Base-by-base conservation (phyloP, 1,140 invertebrate genomes). In the Drosophila asahinai region DNA sequence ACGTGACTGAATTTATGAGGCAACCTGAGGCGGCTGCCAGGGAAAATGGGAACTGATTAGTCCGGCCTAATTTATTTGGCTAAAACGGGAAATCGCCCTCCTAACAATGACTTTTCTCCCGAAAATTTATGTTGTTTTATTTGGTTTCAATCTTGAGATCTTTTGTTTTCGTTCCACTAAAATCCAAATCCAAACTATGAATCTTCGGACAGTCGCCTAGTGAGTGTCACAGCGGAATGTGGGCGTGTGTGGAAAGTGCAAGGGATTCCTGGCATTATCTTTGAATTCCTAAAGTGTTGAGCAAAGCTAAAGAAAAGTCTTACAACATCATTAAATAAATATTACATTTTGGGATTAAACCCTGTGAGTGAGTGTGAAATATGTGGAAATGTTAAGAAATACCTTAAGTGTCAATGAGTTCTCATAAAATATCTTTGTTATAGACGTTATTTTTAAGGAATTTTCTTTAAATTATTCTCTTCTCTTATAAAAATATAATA, bases 1-100 rank as follows among this genome's bases (percentile, higher is more conserved):
- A 92, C 91, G 91, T 92, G 91, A 86, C 91, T 87, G 59, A 92
- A 92, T 92, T 92, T 92, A 92, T 92, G 79, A 64, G 68, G 48
- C 62, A 68, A 68, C 70, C 63, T 33, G 76, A 63, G 17, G 36
- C 67, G n/a, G 43, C 15, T 48, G 43, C 75, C 77, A 64, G 79
- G 80, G 49, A 86, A 86, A 84, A 81, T 92, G 77, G 72, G 48
- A 74, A 55, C 66, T 89, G 83, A 83, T 87, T 75, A 87, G 83
- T 67, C 61, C 57, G 17, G 38, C 33, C 52, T 73, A 72, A 72
- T 73, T 59, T 72, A 72, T 72, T 60, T 73, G 70, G 67, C 54
- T 73, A 73, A 61, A 52, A 72, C 43, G 30, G 67, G 19, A 38
- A 5, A 51, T 30, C 40, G 14, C 15, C 38, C 12, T 19, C 25